Percentiles rank a stretch among this genome's conserved stretches.
Conservation (phyloP, 2,797 vertebrate species). For the Centroberyx gerrardi region DNA sequence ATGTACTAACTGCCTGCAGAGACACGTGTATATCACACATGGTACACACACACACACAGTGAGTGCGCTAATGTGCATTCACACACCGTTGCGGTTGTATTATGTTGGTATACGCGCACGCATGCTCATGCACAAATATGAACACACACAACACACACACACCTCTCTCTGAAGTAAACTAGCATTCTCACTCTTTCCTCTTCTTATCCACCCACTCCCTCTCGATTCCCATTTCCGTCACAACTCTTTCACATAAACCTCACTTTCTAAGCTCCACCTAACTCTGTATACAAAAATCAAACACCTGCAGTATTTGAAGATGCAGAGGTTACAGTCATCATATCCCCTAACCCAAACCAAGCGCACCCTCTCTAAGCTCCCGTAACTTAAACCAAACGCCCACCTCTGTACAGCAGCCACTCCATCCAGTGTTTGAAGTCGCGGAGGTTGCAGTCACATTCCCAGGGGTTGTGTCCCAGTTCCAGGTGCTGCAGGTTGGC, state of each 20-base stretch:
- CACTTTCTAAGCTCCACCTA: too few relatives aligned
- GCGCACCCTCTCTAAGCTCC: conserved; percentile 18
- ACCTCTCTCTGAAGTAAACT: conserved; percentile 7
- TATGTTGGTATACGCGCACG: conserved; percentile 21
- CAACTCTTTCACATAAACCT: background rate
- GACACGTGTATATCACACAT: conserved; percentile 42
- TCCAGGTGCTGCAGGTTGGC: conserved; percentile 93
- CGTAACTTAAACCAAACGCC: conserved; percentile 50
- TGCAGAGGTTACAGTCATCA: background rate
- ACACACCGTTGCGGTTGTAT: conserved; percentile 15
- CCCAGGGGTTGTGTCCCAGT: conserved; percentile 97
- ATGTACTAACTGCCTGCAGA: conserved; percentile 65
- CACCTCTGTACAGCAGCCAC: conserved; percentile 98
- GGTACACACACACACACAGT: conserved; percentile 27
- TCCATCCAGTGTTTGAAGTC: conserved; percentile 99
- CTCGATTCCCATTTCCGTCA: background rate
- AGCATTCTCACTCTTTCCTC: conserved; percentile 12
- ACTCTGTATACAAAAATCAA: too few relatives aligned
- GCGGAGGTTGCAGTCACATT: conserved; percentile 97
- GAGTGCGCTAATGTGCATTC: conserved; percentile 40
- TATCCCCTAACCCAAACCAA: conserved; percentile 24
- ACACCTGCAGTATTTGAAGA: too few relatives aligned
- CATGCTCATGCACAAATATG: conserved; percentile 15
- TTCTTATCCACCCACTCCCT: conserved; percentile 11
- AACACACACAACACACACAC: conserved; percentile 17